Evolutionary conservation across 1,140 invertebrate species (phyloP).

Genomic region (Orchesella cincta): DNA sequence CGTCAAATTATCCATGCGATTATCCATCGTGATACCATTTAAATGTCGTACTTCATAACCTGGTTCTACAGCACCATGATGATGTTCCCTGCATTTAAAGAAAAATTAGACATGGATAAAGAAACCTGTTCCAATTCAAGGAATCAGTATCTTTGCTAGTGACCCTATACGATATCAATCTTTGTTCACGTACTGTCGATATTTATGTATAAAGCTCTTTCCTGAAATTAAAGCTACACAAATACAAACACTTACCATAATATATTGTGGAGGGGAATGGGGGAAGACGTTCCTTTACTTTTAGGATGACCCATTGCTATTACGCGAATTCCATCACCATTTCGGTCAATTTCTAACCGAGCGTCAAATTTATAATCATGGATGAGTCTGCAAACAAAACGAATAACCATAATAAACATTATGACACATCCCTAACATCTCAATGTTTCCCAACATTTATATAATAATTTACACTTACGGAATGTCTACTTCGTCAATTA

Average conservation of each 20-base stretch:
- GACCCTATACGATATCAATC: background rate
- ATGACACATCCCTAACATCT: no score
- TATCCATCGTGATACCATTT: constrained; percentile 51
- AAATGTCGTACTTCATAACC: constrained; percentile 48
- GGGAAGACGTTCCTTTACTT: constrained; percentile 31
- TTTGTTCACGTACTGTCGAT: no score
- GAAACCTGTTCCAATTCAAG: no score
- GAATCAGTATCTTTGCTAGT: background rate
- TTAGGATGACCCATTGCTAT: constrained; percentile 51
- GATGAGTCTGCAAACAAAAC: constrained; percentile 34
- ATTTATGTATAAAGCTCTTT: no score
- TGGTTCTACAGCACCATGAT: constrained; percentile 43
- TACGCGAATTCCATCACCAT: constrained; percentile 49
- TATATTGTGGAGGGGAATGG: constrained; percentile 47
- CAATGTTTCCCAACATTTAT: no score
- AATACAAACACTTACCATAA: constrained; percentile 37
- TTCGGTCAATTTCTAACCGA: constrained; percentile 49
- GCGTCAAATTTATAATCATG: constrained; percentile 51
- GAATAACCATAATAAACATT: no score
- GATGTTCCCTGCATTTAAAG: constrained; percentile 43
- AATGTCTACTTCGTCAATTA: constrained; percentile 49
- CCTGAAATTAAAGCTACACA: background rate
- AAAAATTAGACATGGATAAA: no score
- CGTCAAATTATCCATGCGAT: constrained; percentile 50
- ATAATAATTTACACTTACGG: constrained; percentile 22